Conservation (phyloP, 2,797 vertebrate species). For the Gadopsis marmoratus region DNA sequence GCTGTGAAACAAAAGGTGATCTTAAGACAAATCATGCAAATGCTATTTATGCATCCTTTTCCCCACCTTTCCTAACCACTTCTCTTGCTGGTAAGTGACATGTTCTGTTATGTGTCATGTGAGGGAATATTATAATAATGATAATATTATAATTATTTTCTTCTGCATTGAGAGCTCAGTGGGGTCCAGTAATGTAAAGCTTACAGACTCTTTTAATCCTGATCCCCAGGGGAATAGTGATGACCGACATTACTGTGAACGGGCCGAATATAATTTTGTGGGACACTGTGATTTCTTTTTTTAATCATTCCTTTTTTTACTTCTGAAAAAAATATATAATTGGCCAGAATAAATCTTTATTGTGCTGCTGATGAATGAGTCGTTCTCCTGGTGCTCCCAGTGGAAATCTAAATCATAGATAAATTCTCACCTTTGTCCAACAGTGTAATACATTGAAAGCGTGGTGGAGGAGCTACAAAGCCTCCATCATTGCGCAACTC, state of each 20-base stretch:
- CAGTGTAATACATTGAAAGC: conserved; percentile 22
- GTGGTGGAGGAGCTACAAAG: not conserved
- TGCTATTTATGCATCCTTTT: conserved; percentile 49
- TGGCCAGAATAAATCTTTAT: conserved; percentile 54
- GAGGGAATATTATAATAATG: conserved; percentile 2
- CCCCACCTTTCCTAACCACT: conserved; percentile 16
- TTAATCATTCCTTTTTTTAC: conserved; percentile 45
- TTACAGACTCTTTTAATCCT: conserved; percentile 65
- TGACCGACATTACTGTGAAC: conserved; percentile 61
- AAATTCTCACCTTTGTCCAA: conserved; percentile 53
- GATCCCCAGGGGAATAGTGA: conserved; percentile 53
- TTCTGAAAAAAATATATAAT: conserved; percentile 37
- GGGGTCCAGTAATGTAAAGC: conserved; percentile 62
- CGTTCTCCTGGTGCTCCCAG: conserved; percentile 18
- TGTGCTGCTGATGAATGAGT: conserved; percentile 43
- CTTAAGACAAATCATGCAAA: conserved; percentile 55
- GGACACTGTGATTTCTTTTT: conserved; percentile 43
- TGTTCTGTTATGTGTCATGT: conserved; percentile 55
- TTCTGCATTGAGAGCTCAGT: conserved; percentile 22
- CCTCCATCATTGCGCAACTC: conserved; percentile 2
- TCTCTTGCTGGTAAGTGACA: conserved; percentile 32
- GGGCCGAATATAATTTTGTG: conserved; percentile 55
- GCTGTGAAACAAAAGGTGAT: conserved; percentile 36
- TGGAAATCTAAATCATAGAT: conserved; percentile 46
- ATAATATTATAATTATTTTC: too few relatives aligned